These are phyloP conservation scores for Eristalinus aeneus DNA, from an alignment of 2,888 invertebrate species.

Conservation along the genomic window DNA sequence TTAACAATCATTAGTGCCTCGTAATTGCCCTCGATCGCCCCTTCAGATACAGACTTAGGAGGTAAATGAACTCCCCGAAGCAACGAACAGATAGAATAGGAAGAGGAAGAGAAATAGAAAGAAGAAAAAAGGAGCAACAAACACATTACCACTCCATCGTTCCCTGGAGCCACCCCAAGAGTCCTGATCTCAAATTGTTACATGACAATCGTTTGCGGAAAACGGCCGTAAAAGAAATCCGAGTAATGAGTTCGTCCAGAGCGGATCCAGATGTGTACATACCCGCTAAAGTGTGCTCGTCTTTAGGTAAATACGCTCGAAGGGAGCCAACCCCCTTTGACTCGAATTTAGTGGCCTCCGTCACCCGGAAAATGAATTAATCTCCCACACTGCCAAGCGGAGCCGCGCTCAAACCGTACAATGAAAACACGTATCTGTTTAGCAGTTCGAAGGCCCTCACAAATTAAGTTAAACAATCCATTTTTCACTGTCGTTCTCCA, in stretches of 20 bases:
- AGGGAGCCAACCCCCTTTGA: not conserved
- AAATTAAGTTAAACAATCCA: not conserved
- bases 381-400: not conserved
- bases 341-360: not conserved
- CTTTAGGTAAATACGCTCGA: not conserved
- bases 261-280: not conserved
- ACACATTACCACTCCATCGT: constrained; percentile 12
- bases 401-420: not conserved
- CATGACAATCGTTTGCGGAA: not conserved
- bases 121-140: constrained; percentile 7
- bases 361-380: not conserved
- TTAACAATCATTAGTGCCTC: not conserved
- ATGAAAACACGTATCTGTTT: not conserved
- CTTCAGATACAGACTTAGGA: not conserved
- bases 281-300: not conserved
- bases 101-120: not conserved
- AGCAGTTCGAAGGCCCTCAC: not conserved
- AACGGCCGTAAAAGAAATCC: not conserved
- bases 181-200: not conserved
- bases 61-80: constrained; percentile 23
- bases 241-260: not conserved
- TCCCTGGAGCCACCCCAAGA: not conserved
- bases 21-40: not conserved
- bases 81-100: not conserved
- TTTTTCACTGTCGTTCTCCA: not conserved